Base-by-base conservation (phyloP, 2,888 invertebrate genomes). In the Cistogaster globosa region DNA sequence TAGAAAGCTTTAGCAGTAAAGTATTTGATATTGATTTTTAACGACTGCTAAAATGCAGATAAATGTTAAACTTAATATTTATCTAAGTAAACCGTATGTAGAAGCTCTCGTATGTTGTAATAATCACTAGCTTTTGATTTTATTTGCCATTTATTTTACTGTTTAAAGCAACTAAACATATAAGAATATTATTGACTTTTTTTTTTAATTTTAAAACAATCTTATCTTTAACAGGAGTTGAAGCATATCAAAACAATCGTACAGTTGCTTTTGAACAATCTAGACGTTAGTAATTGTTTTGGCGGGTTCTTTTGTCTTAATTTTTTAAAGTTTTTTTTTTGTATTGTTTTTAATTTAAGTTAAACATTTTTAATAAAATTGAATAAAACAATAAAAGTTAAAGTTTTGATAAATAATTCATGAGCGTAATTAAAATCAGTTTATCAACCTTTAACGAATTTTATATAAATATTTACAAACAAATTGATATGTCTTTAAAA, bases 211-310 rank as follows among this genome's bases (percentile, higher is more conserved):
- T 76, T 55, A 42, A 18, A 45, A 65, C 18, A 42, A 45, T 63
- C 32, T 45, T 76, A 65, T 48, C 32, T 57, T 48, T 48, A 67
- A 58, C 67, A 67, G 67, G 14, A 51, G 36, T 38, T 67, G 67
- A 11, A 60, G 22, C 51, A 74, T 26, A 62, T 53, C 63, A 14
- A 76, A 67, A 67, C 58, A 76, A 76, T 76, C 58, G 76, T 18
- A 1, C 48, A 76, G n/a, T 67, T 51, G 67, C 76, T 67, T 18
- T 22, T 67, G 58, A n/a, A 12, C 58, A 42, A 65, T 42, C 36
- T 48, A 67, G 36, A 67, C 58, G 36, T 1, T 48, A 14, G 14
- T 20, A 51, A 67, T 32, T 45, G 7, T 22, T 63, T 18, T 12
- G 45, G 58, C 57, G 48, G 48, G 42, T 1, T 11, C 12, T 38